phyloP scores from a whole-genome alignment of 2,113 vertebrate species.

The Coturnix japonica region DNA sequence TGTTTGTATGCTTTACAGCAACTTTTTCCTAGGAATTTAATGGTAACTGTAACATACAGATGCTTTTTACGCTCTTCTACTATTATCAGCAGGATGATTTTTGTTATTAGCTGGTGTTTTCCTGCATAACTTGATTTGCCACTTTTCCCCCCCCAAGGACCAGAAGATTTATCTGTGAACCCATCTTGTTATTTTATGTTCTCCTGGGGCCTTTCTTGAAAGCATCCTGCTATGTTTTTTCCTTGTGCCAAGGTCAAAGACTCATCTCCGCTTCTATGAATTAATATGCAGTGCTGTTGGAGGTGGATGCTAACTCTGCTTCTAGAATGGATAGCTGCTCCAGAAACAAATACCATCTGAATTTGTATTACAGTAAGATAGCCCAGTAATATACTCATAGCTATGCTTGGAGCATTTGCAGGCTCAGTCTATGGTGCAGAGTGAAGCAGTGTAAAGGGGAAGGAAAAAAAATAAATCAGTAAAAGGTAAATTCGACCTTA shows the following conservation, averaged over 20 bases:
- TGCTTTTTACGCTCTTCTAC: not conserved
- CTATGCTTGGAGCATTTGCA: not conserved
- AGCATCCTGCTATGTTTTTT: not conserved
- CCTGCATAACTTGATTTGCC: not conserved
- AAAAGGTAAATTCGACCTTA: not conserved
- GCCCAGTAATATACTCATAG: not conserved
- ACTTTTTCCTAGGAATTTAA: not conserved
- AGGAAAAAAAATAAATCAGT: too few species aligned
- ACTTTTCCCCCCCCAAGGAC: not conserved
- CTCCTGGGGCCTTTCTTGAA: not conserved
- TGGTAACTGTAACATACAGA: not conserved
- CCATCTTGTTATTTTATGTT: not conserved
- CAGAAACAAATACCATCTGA: not conserved
- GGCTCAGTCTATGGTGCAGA: not conserved
- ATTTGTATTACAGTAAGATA: not conserved
- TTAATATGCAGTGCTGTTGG: not conserved
- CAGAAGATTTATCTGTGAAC: not conserved
- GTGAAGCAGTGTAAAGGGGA: not conserved
- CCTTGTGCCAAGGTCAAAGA: not conserved
- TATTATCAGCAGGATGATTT: not conserved
- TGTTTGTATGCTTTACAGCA: not conserved
- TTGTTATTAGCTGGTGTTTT: not conserved
- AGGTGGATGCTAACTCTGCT: not conserved
- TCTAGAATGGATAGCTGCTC: not conserved
- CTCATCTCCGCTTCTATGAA: not conserved